Evolutionary conservation across 2,797 vertebrate genomes (phyloP).

Genomic region (Enteromius afrohamiltoni): DNA sequence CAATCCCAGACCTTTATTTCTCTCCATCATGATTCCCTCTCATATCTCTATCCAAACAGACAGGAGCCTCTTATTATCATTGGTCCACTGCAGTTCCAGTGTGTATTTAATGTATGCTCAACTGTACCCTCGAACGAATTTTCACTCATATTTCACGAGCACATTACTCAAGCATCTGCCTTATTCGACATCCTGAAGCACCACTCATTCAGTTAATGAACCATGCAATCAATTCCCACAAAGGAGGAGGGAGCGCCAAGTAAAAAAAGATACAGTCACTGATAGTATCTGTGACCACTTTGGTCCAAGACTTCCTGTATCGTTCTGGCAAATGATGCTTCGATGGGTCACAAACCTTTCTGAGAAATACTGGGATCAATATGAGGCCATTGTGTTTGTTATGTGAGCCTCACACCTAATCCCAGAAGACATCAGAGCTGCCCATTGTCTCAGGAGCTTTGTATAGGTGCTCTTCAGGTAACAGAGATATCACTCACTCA

Average conservation of each 20-base stretch:
- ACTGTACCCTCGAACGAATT: constrained; percentile 25
- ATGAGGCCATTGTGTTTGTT: constrained; percentile 56
- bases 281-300: constrained; percentile 21
- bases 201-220: constrained; percentile 44
- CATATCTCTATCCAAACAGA: constrained; percentile 43
- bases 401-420: constrained; percentile 49
- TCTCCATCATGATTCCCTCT: constrained; percentile 24
- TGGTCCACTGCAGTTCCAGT: constrained; percentile 31
- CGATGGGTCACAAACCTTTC: constrained; percentile 24
- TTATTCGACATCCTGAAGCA: constrained; percentile 30
- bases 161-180: constrained; percentile 37
- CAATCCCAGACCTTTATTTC: constrained; percentile 22
- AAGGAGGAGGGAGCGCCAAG: constrained; percentile 5
- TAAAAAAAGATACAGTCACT: constrained; percentile 8
- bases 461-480: constrained; percentile 31
- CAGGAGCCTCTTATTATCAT: constrained; percentile 35
- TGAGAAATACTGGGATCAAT: constrained; percentile 51
- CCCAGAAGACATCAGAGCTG: constrained; percentile 45
- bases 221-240: constrained; percentile 44
- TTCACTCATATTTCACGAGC: constrained; percentile 41
- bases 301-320: constrained; percentile 46
- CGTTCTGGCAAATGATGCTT: constrained; percentile 12
- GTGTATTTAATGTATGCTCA: constrained; percentile 45
- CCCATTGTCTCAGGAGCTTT: constrained; percentile 42
- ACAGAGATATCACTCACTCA: constrained; percentile 38